Conservation (phyloP, 1,140 invertebrate species). For the Drosophila busckii region DNA sequence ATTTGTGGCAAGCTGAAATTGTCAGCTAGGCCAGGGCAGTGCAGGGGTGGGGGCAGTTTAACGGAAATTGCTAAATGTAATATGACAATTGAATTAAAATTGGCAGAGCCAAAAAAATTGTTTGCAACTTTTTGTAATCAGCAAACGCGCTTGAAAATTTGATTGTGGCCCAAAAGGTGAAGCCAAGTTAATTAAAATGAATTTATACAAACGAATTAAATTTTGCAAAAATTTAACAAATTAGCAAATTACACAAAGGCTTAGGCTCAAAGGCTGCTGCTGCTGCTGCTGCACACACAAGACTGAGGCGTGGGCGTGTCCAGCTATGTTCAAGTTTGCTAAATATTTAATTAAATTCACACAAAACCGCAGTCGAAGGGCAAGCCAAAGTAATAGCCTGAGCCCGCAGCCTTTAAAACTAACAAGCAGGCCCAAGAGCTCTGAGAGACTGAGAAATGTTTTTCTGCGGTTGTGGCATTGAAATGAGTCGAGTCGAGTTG, state of each 20-base stretch:
- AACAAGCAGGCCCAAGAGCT: not conserved
- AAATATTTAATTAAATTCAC: slow-evolving; percentile 74
- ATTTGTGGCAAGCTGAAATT: not conserved
- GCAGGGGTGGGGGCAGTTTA: not conserved
- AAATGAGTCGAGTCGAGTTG: slow-evolving; percentile 50
- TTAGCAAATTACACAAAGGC: no score
- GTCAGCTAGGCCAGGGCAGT: not conserved
- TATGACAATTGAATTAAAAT: slow-evolving; percentile 17
- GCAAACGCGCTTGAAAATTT: slow-evolving; percentile 25
- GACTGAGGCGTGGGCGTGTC: no score
- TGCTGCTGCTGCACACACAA: no score
- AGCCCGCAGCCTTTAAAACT: no score
- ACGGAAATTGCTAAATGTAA: slow-evolving; percentile 3
- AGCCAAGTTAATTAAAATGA: no score
- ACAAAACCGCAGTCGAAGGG: slow-evolving; percentile 50
- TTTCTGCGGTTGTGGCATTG: slow-evolving; percentile 67
- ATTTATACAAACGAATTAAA: no score
- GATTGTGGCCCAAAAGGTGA: no score
- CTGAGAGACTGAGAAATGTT: slow-evolving; percentile 34
- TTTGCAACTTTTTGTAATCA: slow-evolving; percentile 11
- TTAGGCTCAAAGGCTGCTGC: no score
- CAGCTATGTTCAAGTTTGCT: no score
- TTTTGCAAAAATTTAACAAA: no score
- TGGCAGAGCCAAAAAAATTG: slow-evolving; percentile 12
- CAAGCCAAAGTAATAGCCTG: slow-evolving; percentile 11